Evolutionary conservation across 1,140 invertebrate species (phyloP).

Genomic region (Anastrepha ludens): DNA sequence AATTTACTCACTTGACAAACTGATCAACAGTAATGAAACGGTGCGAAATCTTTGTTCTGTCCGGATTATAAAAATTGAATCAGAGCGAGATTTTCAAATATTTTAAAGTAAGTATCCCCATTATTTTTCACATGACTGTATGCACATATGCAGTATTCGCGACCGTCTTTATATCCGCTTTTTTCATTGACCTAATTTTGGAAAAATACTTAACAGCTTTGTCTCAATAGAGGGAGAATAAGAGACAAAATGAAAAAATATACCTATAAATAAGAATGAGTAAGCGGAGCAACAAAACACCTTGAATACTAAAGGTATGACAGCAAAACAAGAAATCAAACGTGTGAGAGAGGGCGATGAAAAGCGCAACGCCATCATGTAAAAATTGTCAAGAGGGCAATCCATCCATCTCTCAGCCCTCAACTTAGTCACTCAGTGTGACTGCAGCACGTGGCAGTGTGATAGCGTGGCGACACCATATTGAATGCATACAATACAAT

Average conservation of each 20-base stretch:
- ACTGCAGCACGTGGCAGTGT: constrained; percentile 33
- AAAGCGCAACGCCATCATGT: constrained; percentile 28
- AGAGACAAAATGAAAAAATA: background rate
- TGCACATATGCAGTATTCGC: background rate
- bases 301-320: background rate
- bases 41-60: no score
- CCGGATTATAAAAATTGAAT: no score
- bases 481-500: background rate
- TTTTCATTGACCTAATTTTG: constrained; percentile 46
- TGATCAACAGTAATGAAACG: no score
- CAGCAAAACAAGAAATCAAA: background rate
- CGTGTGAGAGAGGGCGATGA: background rate
- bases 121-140: background rate
- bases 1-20: no score
- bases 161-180: background rate
- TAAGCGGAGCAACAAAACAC: background rate
- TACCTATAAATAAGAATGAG: background rate
- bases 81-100: no score
- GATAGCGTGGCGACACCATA: background rate
- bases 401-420: background rate
- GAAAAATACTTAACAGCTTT: constrained; percentile 9
- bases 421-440: background rate
- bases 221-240: background rate
- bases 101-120: no score
- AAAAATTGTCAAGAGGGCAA: background rate